phyloP scores from a whole-genome alignment of 2,113 vertebrate genomes.

The Myocastor coypus region DNA sequence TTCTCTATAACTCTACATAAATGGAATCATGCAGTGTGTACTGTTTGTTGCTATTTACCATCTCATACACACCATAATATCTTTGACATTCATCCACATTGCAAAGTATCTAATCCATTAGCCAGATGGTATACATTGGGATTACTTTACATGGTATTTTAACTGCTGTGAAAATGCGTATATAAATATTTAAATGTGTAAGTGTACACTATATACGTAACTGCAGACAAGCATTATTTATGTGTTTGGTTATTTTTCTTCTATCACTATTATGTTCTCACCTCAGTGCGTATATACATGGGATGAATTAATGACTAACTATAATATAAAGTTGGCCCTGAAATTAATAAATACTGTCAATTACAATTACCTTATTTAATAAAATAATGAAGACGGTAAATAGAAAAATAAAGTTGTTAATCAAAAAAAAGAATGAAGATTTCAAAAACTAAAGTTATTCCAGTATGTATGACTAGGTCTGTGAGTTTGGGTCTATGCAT shows the following conservation, averaged over 20 bases:
- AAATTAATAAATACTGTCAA: neutral
- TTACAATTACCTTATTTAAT: slow-evolving; percentile 25
- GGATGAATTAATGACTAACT: neutral
- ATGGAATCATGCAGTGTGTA: no score
- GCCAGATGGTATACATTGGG: no score
- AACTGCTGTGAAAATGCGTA: neutral
- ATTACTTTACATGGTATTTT: neutral
- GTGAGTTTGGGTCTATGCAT: neutral
- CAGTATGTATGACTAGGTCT: neutral
- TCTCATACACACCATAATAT: no score
- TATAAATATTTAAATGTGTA: neutral
- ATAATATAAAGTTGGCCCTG: neutral
- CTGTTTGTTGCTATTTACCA: no score
- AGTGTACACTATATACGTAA: neutral
- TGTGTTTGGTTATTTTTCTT: neutral
- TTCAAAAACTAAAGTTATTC: neutral
- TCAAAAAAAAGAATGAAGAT: neutral
- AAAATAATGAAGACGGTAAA: neutral
- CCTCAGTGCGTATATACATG: neutral
- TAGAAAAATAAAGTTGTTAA: neutral
- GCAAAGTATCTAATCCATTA: no score
- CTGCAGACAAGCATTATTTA: neutral
- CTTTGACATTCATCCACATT: no score
- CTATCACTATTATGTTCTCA: neutral
- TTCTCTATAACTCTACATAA: no score